These are phyloP conservation scores for Asbolus verrucosus DNA, from an alignment of 1,140 invertebrate species.

Conservation along the genomic window DNA sequence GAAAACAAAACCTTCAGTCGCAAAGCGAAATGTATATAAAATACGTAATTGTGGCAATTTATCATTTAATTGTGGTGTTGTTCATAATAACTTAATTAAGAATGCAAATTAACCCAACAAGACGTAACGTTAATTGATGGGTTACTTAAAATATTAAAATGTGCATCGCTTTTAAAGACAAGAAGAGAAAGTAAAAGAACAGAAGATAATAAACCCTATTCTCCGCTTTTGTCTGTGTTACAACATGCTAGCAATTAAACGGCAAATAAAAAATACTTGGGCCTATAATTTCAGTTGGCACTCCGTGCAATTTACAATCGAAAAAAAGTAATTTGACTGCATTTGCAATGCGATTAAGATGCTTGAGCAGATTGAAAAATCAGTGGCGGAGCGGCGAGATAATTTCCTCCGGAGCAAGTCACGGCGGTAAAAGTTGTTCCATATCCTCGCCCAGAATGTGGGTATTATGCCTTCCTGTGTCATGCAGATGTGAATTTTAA, in stretches of 20 bases:
- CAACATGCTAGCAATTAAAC: neutral
- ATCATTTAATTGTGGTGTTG: constrained; percentile 7
- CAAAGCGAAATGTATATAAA: neutral
- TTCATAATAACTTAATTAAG: constrained; percentile 17
- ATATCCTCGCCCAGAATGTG: neutral
- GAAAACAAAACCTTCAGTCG: constrained; percentile 14
- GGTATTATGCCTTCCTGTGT: constrained; percentile 28
- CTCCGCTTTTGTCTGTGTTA: neutral
- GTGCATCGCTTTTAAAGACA: constrained; percentile 18
- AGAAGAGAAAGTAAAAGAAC: neutral
- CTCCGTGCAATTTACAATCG: neutral
- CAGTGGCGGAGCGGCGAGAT: neutral
- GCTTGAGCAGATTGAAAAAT: constrained; percentile 1
- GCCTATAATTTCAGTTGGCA: neutral
- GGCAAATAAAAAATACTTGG: neutral
- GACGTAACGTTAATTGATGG: neutral
- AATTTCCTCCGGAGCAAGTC: neutral
- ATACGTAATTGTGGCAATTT: neutral
- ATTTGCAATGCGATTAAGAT: too few relatives aligned
- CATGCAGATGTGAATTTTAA: constrained; percentile 44
- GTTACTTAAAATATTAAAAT: neutral
- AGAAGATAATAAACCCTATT: constrained; percentile 8
- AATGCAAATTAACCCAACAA: constrained; percentile 8
- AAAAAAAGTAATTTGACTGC: neutral
- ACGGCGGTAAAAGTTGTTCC: constrained; percentile 2